phyloP scores from a whole-genome alignment of 2,888 invertebrate species.

The Ophion obscuratus region DNA sequence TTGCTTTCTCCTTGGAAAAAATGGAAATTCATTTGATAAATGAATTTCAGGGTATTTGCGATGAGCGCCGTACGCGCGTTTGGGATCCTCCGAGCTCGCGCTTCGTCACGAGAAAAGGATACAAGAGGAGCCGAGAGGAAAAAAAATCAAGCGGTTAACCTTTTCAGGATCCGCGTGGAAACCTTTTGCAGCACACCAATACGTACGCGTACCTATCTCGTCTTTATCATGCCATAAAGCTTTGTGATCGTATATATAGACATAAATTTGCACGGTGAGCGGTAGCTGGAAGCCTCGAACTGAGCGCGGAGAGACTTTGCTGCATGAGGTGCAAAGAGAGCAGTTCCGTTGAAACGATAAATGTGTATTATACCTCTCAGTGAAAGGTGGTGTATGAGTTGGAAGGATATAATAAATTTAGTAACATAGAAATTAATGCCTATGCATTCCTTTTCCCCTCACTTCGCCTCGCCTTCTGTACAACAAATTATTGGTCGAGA shows the following conservation, averaged over 20 bases:
- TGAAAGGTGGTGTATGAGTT: slow-evolving; percentile 57
- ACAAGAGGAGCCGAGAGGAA: slow-evolving; percentile 13
- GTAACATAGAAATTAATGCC: slow-evolving; percentile 58
- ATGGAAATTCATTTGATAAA: background rate
- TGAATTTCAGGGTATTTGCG: background rate
- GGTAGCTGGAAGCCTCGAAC: slow-evolving; percentile 30
- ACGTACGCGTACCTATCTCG: slow-evolving; percentile 43
- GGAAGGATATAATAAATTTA: slow-evolving; percentile 55
- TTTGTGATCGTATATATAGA: slow-evolving; percentile 54
- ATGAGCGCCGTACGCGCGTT: background rate
- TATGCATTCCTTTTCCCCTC: background rate
- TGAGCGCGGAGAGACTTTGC: slow-evolving; percentile 30
- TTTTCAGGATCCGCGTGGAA: slow-evolving; percentile 70
- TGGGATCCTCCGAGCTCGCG: slow-evolving; percentile 9
- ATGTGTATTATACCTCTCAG: slow-evolving; percentile 47
- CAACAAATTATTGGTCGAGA: slow-evolving; percentile 50
- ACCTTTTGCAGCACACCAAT: slow-evolving; percentile 65
- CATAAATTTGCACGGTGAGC: slow-evolving; percentile 24
- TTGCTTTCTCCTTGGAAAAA: background rate
- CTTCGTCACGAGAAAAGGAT: slow-evolving; percentile 29
- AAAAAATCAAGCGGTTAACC: slow-evolving; percentile 70
- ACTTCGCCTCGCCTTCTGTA: background rate
- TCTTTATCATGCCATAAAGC: slow-evolving; percentile 59
- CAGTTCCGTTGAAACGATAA: slow-evolving; percentile 55
- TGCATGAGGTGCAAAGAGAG: slow-evolving; percentile 32